Conservation (phyloP, 2,797 vertebrate genomes). For the Catostomus latipinnis region DNA sequence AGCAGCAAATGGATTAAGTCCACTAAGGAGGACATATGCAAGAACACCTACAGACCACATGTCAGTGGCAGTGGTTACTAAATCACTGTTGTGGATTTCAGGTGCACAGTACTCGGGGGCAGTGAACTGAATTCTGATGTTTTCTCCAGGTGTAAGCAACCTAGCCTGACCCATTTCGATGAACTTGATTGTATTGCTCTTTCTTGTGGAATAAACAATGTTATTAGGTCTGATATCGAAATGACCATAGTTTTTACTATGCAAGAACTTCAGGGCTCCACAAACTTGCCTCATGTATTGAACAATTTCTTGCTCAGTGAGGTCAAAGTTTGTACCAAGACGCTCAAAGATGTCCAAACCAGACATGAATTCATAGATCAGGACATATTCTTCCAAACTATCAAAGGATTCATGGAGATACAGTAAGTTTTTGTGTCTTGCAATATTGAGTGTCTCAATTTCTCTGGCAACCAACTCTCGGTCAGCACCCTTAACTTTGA, state of each 20-base stretch:
- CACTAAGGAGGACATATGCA: conserved; percentile 92
- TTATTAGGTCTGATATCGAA: conserved; percentile 97
- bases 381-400: conserved; percentile 95
- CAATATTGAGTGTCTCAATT: conserved; percentile 93
- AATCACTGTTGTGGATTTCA: conserved; percentile 93
- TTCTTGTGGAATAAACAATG: conserved; percentile 93
- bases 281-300: conserved; percentile 92
- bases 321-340: conserved; percentile 92
- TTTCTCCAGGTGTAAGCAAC: conserved; percentile 92
- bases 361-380: conserved; percentile 98
- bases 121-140: conserved; percentile 91
- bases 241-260: conserved; percentile 88
- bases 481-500: conserved; percentile 96
- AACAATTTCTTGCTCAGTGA: conserved; percentile 94
- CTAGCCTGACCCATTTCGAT: conserved; percentile 98
- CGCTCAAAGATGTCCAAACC: conserved; percentile 98
- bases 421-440: conserved; percentile 90
- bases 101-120: conserved; percentile 95
- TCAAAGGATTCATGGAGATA: conserved; percentile 97
- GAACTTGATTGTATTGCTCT: conserved; percentile 89
- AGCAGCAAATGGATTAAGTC: conserved; percentile 94
- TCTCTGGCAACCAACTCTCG: conserved; percentile 96
- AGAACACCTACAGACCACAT: conserved; percentile 98
- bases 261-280: conserved; percentile 88
- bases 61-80: conserved; percentile 92